Evolutionary conservation across 1,140 invertebrate species (phyloP).

Genomic region (Leptinotarsa texana): DNA sequence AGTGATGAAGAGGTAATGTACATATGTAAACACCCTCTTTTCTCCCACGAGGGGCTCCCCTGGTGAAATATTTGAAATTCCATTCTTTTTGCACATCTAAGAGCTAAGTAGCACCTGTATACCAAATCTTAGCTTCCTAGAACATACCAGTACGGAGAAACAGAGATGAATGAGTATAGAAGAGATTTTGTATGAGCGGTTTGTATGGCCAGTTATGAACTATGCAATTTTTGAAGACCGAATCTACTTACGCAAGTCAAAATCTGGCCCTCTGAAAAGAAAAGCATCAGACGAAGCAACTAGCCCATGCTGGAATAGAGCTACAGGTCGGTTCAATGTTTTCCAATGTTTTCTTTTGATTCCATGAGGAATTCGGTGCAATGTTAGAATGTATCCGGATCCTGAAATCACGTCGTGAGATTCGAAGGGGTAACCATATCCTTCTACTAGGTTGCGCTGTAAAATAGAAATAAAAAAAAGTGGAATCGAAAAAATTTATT

Average conservation of each 20-base stretch:
- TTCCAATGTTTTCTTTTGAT: constrained; percentile 20
- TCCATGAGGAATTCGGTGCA: constrained; percentile 37
- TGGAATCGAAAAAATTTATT: not conserved
- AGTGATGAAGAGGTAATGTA: too few relatives aligned
- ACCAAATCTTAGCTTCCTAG: too few relatives aligned
- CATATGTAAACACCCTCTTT: too few relatives aligned
- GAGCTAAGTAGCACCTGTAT: too few relatives aligned
- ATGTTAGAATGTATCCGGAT: constrained; percentile 36
- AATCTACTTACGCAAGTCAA: constrained; percentile 51
- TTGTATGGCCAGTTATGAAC: too few relatives aligned
- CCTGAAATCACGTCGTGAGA: constrained; percentile 34
- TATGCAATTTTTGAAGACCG: too few relatives aligned
- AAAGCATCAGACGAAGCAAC: constrained; percentile 46
- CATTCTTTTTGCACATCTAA: too few relatives aligned
- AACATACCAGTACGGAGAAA: too few relatives aligned
- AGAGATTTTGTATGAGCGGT: too few relatives aligned
- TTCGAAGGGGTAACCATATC: constrained; percentile 37
- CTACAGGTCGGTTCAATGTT: constrained; percentile 30
- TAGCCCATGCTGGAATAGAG: constrained; percentile 48
- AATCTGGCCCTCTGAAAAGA: constrained; percentile 42
- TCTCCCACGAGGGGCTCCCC: too few relatives aligned
- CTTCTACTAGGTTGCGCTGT: constrained; percentile 30
- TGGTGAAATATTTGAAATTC: too few relatives aligned
- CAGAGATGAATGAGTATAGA: too few relatives aligned
- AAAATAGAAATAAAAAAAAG: not conserved